These are phyloP conservation scores for Palythoa grandis DNA, from an alignment of 92 coral and sea anemone species.

Conservation along the genomic window DNA sequence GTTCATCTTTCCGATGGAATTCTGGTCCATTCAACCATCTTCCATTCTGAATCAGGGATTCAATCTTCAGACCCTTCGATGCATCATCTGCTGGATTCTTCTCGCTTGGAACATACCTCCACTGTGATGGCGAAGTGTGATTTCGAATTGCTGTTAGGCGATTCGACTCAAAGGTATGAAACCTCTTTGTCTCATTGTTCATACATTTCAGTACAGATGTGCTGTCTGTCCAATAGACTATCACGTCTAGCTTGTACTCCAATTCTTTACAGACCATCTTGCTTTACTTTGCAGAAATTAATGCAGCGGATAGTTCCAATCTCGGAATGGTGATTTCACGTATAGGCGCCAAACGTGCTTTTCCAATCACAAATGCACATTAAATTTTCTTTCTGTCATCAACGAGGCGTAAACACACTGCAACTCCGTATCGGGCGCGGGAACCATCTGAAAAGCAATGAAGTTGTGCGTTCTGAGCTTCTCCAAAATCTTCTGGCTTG, in stretches of 20 bases:
- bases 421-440: slow-evolving; percentile 34
- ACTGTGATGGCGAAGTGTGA: slow-evolving; percentile 34
- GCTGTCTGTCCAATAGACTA: slow-evolving; percentile 52
- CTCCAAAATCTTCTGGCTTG: slow-evolving; percentile 24
- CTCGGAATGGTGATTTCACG: slow-evolving; percentile 55
- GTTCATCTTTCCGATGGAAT: not conserved
- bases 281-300: slow-evolving; percentile 36
- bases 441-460: slow-evolving; percentile 41
- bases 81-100: slow-evolving; percentile 64
- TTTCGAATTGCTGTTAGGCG: slow-evolving; percentile 37
- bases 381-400: slow-evolving; percentile 24
- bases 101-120: slow-evolving; percentile 47
- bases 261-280: slow-evolving; percentile 39
- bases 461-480: slow-evolving; percentile 35
- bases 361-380: slow-evolving; percentile 45
- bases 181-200: slow-evolving; percentile 46
- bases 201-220: slow-evolving; percentile 50
- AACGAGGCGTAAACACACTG: slow-evolving; percentile 48
- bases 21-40: slow-evolving; percentile 38
- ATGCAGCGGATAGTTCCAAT: slow-evolving; percentile 50
- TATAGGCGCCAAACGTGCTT: slow-evolving; percentile 38
- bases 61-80: slow-evolving; percentile 49
- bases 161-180: slow-evolving; percentile 45
- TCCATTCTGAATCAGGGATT: slow-evolving; percentile 9
- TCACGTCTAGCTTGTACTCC: slow-evolving; percentile 23